Evolutionary conservation across 2,888 invertebrate species (phyloP), one percentile per base, ranked within the genome.

Genomic region (Lasioglossum vierecki): DNA sequence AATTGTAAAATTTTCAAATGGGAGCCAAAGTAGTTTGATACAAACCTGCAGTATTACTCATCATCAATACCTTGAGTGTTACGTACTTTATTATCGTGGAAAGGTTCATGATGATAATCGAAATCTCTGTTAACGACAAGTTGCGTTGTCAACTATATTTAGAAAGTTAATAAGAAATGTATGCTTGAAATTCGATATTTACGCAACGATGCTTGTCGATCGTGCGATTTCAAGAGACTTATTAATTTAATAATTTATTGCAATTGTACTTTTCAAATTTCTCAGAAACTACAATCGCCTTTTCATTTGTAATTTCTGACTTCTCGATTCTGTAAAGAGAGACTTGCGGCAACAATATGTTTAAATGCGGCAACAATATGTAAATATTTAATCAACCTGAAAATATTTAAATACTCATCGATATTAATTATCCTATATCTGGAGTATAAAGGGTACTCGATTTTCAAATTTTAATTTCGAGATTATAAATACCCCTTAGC

Each of bases 1-100:
- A 18, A 63, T 63, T 35, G 35, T 35, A 35, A 30, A 57, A 30
- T 66, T 84, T 84, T 84, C 39, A 79, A 82, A 86, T 72, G 60
- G 66, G 60, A 68, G 49, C 53, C 26, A n/a, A 75, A 79, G 15
- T 71, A 26, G 46, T 46, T 44, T 71, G 22, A 53, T n/a, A 63
- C 53, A 46, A 78, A 84, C 75, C 75, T 79, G 46, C 2, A n/a
- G 6, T 66, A 72, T 76, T 76, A 13, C 57, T 66, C 75, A 84
- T 79, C 53, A 6, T 72, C 13, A 26, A 68, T n/a, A 30, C 39
- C 60, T 53, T 84, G 68, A 66, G 46, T 73, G 22, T 6, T 66
- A 57, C 79, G 39, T 84, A 66, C 11, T 68, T 83, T 18, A 4
- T 35, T 46, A 44, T n/a, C 2, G 53, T 9, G 15, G n/a, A 44